Conservation (phyloP, 2,113 vertebrate genomes). For the Caretta caretta region DNA sequence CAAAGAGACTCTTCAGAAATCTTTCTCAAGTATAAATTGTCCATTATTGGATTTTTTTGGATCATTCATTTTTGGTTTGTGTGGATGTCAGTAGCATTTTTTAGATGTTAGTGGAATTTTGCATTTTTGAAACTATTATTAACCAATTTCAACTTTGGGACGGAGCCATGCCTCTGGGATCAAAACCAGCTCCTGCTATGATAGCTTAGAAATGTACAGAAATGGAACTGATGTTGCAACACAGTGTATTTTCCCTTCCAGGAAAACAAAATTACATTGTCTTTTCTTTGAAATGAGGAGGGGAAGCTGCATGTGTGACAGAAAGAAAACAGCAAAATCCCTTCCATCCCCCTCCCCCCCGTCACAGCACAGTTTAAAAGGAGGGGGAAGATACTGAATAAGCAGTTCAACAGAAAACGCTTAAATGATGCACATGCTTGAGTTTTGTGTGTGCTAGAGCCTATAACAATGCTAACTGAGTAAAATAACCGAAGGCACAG, state of each 20-base stretch:
- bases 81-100: constrained; percentile 2
- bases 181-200: not conserved
- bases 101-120: not conserved
- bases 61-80: constrained; percentile 28
- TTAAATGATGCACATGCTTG: constrained; percentile 50
- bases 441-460: constrained; percentile 55
- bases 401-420: constrained; percentile 4
- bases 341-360: not conserved
- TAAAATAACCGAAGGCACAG: constrained; percentile 73
- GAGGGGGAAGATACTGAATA: not conserved
- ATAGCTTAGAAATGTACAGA: not conserved
- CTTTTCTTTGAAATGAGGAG: not conserved
- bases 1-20: constrained; percentile 40
- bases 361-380: not conserved
- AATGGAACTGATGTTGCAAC: constrained; percentile 11
- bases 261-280: not conserved
- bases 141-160: constrained; percentile 33
- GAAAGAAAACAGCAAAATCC: not conserved
- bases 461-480: constrained; percentile 52
- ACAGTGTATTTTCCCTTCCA: not conserved
- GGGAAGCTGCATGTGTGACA: not conserved
- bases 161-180: constrained; percentile 19
- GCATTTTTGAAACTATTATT: not conserved
- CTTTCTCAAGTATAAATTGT: constrained; percentile 30
- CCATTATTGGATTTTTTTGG: constrained; percentile 18